A percentile compares a stretch with the other conserved stretches of the same genome.
phyloP scores from a whole-genome alignment of 2,888 invertebrate genomes.

The Nemoura dubitans region DNA sequence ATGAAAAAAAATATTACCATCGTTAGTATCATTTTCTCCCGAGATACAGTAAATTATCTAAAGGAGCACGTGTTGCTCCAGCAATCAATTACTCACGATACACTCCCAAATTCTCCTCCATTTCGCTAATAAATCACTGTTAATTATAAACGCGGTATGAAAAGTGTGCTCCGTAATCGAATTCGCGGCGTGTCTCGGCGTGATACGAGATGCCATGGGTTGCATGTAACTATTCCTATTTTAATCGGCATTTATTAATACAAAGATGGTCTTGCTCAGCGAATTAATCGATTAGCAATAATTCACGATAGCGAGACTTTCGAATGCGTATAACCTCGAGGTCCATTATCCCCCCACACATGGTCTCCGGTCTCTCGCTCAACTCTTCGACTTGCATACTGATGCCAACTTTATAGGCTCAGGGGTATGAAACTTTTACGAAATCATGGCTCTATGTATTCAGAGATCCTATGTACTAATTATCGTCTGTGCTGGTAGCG shows the following conservation, averaged over 20 bases:
- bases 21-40: not conserved
- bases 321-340: slow-evolving; percentile 30
- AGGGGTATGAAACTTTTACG: not conserved
- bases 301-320: slow-evolving; percentile 19
- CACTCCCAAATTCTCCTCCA: not conserved
- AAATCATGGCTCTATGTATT: not conserved
- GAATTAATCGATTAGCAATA: slow-evolving; percentile 36
- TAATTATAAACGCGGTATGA: not conserved
- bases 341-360: slow-evolving; percentile 24
- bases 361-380: not conserved
- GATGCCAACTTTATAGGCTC: slow-evolving; percentile 20
- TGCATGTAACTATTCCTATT: not conserved
- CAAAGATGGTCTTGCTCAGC: slow-evolving; percentile 27
- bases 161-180: not conserved
- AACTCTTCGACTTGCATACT: slow-evolving; percentile 22
- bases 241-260: slow-evolving; percentile 20
- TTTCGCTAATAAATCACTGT: not conserved
- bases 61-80: not conserved
- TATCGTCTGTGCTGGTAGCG: not conserved
- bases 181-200: not conserved
- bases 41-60: not conserved
- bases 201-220: not conserved
- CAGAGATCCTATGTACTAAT: not conserved
- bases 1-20: not conserved
- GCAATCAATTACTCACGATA: not conserved